A percentile compares a stretch with the other conserved stretches of the same genome.
phyloP scores from a whole-genome alignment of 1,140 invertebrate species.

The Sitophilus oryzae region DNA sequence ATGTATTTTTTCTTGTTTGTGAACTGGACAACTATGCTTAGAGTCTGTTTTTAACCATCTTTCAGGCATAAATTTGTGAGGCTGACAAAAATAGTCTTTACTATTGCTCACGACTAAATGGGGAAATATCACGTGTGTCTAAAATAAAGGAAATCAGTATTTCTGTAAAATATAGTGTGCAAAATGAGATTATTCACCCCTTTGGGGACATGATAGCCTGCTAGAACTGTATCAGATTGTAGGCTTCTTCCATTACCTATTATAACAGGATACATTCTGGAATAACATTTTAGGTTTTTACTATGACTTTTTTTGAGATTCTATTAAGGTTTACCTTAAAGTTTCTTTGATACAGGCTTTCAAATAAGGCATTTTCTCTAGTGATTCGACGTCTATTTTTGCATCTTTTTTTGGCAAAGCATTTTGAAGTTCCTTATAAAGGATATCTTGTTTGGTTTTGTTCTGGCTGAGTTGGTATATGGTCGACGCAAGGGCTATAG shows the following conservation, averaged over 20 bases:
- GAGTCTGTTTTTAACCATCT: conserved; percentile 58
- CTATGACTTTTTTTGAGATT: not conserved
- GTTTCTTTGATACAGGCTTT: conserved; percentile 88
- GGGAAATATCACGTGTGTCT: conserved; percentile 76
- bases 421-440: conserved; percentile 64
- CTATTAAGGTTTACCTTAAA: conserved; percentile 57
- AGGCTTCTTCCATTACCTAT: conserved; percentile 78
- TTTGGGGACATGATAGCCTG: conserved; percentile 79
- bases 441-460: conserved; percentile 63
- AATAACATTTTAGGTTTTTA: conserved; percentile 26
- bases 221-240: conserved; percentile 70
- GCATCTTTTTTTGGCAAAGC: conserved; percentile 52
- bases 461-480: conserved; percentile 76
- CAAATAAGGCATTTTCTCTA: conserved; percentile 70
- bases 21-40: conserved; percentile 22
- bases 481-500: conserved; percentile 68
- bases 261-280: conserved; percentile 80
- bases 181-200: conserved; percentile 56
- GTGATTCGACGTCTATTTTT: conserved; percentile 55
- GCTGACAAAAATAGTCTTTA: conserved; percentile 62
- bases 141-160: conserved; percentile 20
- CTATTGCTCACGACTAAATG: conserved; percentile 74
- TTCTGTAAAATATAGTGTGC: not conserved
- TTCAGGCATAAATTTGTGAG: conserved; percentile 65
- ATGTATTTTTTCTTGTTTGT: conserved; percentile 48